Evolutionary conservation across 2,113 vertebrate species (phyloP), one percentile per base, ranked within the genome.

Genomic region (Cavia porcellus): DNA sequence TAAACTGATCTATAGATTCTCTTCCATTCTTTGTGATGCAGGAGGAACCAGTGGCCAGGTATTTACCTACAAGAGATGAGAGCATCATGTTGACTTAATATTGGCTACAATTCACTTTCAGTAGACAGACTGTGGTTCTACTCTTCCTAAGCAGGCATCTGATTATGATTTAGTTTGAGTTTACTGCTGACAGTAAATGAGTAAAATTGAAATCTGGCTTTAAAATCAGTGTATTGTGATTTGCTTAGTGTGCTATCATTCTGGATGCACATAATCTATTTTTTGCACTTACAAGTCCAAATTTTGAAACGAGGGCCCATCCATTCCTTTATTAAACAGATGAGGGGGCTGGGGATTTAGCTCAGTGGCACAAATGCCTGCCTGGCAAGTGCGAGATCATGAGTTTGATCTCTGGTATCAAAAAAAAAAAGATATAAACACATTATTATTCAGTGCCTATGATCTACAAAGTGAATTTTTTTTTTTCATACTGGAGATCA

Each of bases 271-370:
- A 14, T 42, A 81, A 70, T 61, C 19, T 35, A 15, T 86, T 92
- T 86, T 96, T 50, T 89, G 25, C 62, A 50, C 35, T 85, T 89
- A 83, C 32, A 93, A 87, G n/a, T 74, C 15, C 62, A 52, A 55
- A 90, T 81, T 96, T 89, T 81, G 79, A 96, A 94, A 89, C 86
- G 11, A 55, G 62, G 61, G 32, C 35, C 85, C 22, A 81, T 80
- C 62, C 25, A 55, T 89, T 86, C 13, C 24, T 86, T 85, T 89
- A 86, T 59, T 59, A 22, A 59, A 59, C 57, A 59, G 62, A 77
- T 84, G 86, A 45, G 55, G 55, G 55, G 55, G 55, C 55, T 19
- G 17, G 55, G 55, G 55, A 57, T 57, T 57, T 57, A 57, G 55
- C 55, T 57, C 55, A 19, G 55, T 57, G 55, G 55, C 55, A 57